These are phyloP conservation scores for Herminia tarsipennalis DNA, from an alignment of 2,888 invertebrate genomes.

Conservation along the genomic window DNA sequence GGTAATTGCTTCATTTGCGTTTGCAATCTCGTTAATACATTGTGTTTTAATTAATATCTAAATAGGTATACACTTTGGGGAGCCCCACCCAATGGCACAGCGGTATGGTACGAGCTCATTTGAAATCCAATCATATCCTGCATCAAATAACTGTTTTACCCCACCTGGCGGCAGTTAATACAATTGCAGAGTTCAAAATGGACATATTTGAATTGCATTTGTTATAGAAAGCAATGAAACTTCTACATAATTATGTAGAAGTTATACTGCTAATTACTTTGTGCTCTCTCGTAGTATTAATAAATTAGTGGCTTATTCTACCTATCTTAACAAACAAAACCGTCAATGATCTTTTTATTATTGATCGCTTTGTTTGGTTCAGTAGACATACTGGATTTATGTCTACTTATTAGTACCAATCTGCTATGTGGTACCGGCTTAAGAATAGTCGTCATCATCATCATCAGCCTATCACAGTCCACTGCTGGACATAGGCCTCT, in stretches of 20 bases:
- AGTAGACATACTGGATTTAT: too few relatives aligned
- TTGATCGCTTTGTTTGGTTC: too few relatives aligned
- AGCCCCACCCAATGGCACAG: slow-evolving; percentile 7
- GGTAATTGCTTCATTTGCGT: slow-evolving; percentile 61
- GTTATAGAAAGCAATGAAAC: slow-evolving; percentile 15
- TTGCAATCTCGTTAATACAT: slow-evolving; percentile 54
- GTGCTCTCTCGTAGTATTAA: not conserved
- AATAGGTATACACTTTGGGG: slow-evolving; percentile 51
- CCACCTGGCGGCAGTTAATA: slow-evolving; percentile 34
- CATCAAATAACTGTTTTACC: slow-evolving; percentile 49
- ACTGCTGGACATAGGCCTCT: too few relatives aligned
- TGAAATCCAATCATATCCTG: slow-evolving; percentile 58
- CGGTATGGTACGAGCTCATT: slow-evolving; percentile 40
- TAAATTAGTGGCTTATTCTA: not conserved
- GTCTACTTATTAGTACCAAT: too few relatives aligned
- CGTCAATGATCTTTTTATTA: too few relatives aligned
- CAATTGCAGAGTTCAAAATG: slow-evolving; percentile 21
- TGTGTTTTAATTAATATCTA: slow-evolving; percentile 66
- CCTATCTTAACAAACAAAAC: not conserved
- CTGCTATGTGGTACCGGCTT: too few relatives aligned
- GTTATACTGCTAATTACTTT: not conserved
- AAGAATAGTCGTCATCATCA: too few relatives aligned
- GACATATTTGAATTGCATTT: slow-evolving; percentile 31
- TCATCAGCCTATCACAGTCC: too few relatives aligned
- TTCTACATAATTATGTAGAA: not conserved